Percentiles rank a stretch among this genome's conserved stretches.
Conservation (phyloP, 2,797 vertebrate genomes). For the Periophthalmus magnuspinnatus region DNA sequence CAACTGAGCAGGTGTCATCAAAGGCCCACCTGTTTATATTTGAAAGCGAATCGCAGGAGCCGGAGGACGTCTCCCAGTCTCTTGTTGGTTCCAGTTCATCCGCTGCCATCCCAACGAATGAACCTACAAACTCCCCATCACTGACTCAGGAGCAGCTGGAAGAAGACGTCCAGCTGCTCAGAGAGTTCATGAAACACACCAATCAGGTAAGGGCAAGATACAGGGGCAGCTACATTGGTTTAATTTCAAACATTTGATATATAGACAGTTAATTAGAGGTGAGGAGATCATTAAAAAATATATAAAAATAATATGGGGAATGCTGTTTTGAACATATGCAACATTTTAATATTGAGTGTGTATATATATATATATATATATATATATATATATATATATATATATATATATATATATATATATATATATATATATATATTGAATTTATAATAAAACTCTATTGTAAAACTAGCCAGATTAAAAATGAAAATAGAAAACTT, state of each 20-base stretch:
- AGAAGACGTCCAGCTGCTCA: conserved; percentile 68
- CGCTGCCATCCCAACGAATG: conserved; percentile 4
- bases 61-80: conserved; percentile 38
- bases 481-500: too few relatives aligned
- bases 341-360: too few relatives aligned
- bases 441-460: too few relatives aligned
- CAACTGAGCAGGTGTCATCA: conserved; percentile 26
- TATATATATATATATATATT: too few relatives aligned
- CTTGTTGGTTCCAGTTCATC: background rate
- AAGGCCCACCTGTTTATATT: conserved; percentile 73
- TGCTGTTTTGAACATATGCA: too few relatives aligned
- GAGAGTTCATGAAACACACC: conserved; percentile 80
- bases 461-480: too few relatives aligned
- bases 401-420: too few relatives aligned
- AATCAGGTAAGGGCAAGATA: conserved; percentile 53
- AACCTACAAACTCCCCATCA: conserved; percentile 17
- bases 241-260: background rate
- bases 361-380: too few relatives aligned
- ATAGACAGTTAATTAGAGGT: background rate
- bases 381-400: too few relatives aligned
- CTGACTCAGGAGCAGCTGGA: conserved; percentile 64
- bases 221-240: background rate
- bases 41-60: conserved; percentile 66
- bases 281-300: too few relatives aligned
- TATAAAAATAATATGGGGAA: too few relatives aligned